Evolutionary conservation across 2,888 invertebrate species (phyloP).

Genomic region (Eristalis arbustorum): DNA sequence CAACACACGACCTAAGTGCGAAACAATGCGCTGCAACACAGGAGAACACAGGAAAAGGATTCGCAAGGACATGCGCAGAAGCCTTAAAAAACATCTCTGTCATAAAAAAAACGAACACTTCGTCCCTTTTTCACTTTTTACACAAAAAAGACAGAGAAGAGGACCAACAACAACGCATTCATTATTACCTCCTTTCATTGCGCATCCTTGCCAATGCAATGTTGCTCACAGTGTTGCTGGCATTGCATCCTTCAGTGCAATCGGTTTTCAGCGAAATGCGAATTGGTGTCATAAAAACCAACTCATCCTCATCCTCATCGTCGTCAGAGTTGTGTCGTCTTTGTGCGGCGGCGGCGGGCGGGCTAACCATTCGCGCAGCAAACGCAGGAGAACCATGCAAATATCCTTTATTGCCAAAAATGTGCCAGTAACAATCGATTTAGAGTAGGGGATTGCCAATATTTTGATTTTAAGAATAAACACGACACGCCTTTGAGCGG

Average conservation of each 20-base stretch:
- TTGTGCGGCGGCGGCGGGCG: slow-evolving; percentile 26
- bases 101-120: slow-evolving; percentile 22
- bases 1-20: slow-evolving; percentile 47
- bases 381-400: slow-evolving; percentile 50
- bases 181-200: slow-evolving; percentile 62
- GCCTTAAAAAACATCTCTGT: neutral
- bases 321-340: neutral
- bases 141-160: slow-evolving; percentile 9
- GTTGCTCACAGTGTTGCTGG: neutral
- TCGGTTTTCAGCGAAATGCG: slow-evolving; percentile 32
- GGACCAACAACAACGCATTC: slow-evolving; percentile 46
- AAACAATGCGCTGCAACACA: slow-evolving; percentile 22
- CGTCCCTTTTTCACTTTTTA: slow-evolving; percentile 22
- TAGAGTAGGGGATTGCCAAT: slow-evolving; percentile 75
- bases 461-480: slow-evolving; percentile 78
- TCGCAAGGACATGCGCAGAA: slow-evolving; percentile 34
- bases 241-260: slow-evolving; percentile 63
- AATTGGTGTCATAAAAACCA: slow-evolving; percentile 55
- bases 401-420: slow-evolving; percentile 68
- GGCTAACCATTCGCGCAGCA: neutral
- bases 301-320: neutral
- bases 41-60: slow-evolving; percentile 43
- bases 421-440: neutral
- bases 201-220: slow-evolving; percentile 43
- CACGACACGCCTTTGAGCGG: slow-evolving; percentile 74